Evolutionary conservation across 2,888 invertebrate genomes (phyloP).

Genomic region (Tinea pellionella): DNA sequence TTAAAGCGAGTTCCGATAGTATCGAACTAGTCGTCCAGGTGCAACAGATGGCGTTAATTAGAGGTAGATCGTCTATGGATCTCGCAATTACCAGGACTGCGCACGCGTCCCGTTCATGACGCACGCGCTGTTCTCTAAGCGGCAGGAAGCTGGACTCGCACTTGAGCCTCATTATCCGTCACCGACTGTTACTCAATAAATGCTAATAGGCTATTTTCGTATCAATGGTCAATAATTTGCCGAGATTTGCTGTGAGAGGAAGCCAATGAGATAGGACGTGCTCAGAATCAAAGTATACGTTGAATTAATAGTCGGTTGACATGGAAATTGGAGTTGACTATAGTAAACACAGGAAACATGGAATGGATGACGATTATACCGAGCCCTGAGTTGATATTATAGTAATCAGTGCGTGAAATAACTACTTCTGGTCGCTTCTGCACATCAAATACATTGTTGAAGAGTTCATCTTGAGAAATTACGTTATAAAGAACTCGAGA

Average conservation of each 20-base stretch:
- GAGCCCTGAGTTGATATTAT: neutral
- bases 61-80: slow-evolving; percentile 7
- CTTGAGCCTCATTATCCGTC: slow-evolving; percentile 27
- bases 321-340: neutral
- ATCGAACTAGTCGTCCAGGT: slow-evolving; percentile 10
- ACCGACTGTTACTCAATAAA: slow-evolving; percentile 23
- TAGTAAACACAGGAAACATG: slow-evolving; percentile 4
- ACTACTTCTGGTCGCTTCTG: neutral
- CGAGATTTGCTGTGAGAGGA: neutral
- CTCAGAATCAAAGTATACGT: slow-evolving; percentile 1
- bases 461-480: neutral
- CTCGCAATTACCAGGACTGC: neutral
- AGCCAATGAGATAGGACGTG: slow-evolving; percentile 10
- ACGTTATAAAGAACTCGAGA: neutral
- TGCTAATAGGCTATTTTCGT: slow-evolving; percentile 28
- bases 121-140: slow-evolving; percentile 31
- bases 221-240: slow-evolving; percentile 11
- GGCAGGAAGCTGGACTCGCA: slow-evolving; percentile 22
- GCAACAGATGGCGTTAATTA: slow-evolving; percentile 11
- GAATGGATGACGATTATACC: neutral
- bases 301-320: slow-evolving; percentile 4
- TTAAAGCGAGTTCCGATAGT: slow-evolving; percentile 11
- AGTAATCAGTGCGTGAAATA: slow-evolving; percentile 6
- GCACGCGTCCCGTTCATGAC: slow-evolving; percentile 24
- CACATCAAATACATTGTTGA: neutral